Conservation (phyloP, 2,797 vertebrate genomes). For the Cyprinella venusta region DNA sequence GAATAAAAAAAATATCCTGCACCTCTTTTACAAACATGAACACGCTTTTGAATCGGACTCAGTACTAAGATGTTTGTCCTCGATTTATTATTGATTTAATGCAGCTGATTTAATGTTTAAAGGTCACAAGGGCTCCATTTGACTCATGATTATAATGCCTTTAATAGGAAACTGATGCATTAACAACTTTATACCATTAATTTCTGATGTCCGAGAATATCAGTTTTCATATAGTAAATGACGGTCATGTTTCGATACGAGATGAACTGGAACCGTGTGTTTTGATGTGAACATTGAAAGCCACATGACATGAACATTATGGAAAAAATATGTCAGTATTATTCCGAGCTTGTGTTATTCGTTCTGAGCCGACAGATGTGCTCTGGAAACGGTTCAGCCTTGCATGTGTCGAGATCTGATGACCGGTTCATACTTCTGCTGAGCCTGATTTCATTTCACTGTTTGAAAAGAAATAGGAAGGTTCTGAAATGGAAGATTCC, state of each 20-base stretch:
- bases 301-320: constrained; percentile 27
- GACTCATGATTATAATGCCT: background rate
- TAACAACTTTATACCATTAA: background rate
- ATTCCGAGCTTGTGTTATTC: constrained; percentile 38
- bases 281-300: constrained; percentile 19
- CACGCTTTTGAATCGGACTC: background rate
- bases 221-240: constrained; percentile 6
- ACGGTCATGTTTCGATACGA: background rate
- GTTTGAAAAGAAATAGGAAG: background rate
- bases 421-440: no score
- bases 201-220: background rate
- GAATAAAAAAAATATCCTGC: constrained; percentile 41
- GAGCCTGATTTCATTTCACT: background rate
- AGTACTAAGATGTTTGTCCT: background rate
- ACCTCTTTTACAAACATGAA: background rate
- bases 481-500: background rate
- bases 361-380: constrained; percentile 10
- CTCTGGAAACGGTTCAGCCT: background rate
- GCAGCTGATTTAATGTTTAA: background rate
- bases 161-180: background rate
- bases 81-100: background rate
- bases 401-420: background rate
- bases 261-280: constrained; percentile 6
- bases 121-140: constrained; percentile 44
- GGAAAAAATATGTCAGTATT: constrained; percentile 60